Evolutionary conservation across 2,113 vertebrate genomes (phyloP).

Genomic region (Oryctolagus cuniculus): DNA sequence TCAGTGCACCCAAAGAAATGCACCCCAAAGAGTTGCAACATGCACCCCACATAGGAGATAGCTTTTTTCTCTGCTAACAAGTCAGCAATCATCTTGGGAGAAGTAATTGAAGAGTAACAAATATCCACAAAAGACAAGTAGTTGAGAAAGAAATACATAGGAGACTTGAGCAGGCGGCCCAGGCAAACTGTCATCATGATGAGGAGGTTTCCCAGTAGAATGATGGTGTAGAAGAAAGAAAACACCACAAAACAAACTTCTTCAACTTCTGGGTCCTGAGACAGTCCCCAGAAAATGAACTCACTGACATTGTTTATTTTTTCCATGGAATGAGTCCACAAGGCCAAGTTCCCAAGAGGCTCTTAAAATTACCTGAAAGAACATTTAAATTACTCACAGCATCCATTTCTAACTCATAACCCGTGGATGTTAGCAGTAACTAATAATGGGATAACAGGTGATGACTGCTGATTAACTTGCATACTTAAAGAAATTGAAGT

Average conservation of each 20-base stretch:
- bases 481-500: not conserved
- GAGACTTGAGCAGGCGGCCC: conserved; percentile 47
- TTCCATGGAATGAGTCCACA: not conserved
- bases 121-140: conserved; percentile 76
- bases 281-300: conserved; percentile 71
- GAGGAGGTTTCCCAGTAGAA: conserved; percentile 70
- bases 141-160: conserved; percentile 76
- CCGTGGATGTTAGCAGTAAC: fast-evolving
- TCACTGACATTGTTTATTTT: conserved; percentile 63
- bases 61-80: conserved; percentile 50
- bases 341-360: not conserved
- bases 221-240: conserved; percentile 53
- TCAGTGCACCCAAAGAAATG: conserved; percentile 75
- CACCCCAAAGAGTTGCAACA: conserved; percentile 66
- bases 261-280: conserved; percentile 58
- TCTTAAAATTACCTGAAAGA: conserved; percentile 25
- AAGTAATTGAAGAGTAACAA: conserved; percentile 67
- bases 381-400: not conserved
- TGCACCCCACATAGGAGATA: conserved; percentile 66
- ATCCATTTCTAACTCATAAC: not conserved
- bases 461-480: not conserved
- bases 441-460: not conserved
- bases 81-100: conserved; percentile 70
- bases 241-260: conserved; percentile 57
- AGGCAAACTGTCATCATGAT: conserved; percentile 62